These are phyloP conservation scores for Agrochola litura DNA, from an alignment of 2,888 invertebrate genomes.

Conservation along the genomic window DNA sequence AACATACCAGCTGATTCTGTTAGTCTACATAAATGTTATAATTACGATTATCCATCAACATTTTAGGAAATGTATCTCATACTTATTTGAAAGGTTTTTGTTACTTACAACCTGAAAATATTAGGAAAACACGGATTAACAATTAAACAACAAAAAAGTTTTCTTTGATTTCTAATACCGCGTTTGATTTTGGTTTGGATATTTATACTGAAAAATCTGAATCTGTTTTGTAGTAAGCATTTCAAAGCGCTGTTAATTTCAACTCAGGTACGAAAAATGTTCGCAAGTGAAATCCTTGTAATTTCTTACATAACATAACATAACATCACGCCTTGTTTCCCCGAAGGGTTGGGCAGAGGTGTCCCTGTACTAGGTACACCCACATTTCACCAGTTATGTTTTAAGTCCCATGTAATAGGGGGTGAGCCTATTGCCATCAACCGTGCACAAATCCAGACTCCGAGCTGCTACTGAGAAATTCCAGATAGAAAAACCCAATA, in stretches of 20 bases:
- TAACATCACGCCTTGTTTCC: no score
- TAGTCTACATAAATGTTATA: background rate
- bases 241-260: background rate
- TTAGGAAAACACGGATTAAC: background rate
- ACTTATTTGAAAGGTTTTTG: background rate
- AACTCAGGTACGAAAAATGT: no score
- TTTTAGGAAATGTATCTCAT: background rate
- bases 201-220: background rate
- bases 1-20: background rate
- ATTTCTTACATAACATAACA: no score
- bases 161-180: background rate
- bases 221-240: background rate
- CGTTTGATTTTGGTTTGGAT: background rate
- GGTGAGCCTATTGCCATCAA: no score
- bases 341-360: no score
- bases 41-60: background rate
- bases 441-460: no score
- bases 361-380: no score
- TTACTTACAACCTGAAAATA: background rate
- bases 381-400: no score
- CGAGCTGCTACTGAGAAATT: no score
- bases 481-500: no score
- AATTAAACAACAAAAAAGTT: background rate
- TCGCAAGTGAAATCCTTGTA: no score
- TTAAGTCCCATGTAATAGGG: no score